phyloP scores from a whole-genome alignment of 2,113 vertebrate species.

The Scartelaos histophorus region DNA sequence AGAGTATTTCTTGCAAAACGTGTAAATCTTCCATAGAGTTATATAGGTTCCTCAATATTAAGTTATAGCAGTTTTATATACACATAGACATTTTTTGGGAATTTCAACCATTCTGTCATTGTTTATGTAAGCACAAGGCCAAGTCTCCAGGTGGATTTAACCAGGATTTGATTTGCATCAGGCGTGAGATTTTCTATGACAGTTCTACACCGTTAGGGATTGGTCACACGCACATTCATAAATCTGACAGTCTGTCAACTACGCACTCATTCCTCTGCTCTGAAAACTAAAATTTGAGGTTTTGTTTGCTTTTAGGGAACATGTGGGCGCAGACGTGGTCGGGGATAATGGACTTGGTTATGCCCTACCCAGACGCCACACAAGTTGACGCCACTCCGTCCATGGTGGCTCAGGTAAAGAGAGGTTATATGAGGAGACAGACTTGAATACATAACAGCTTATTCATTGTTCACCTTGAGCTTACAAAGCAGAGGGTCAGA shows the following conservation, averaged over 20 bases:
- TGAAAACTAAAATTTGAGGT: background rate
- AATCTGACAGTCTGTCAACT: conserved; percentile 43
- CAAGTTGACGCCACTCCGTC: conserved; percentile 91
- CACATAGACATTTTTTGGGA: conserved; percentile 23
- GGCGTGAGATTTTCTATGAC: conserved; percentile 60
- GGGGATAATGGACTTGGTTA: conserved; percentile 86
- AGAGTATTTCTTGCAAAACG: no score
- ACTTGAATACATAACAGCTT: conserved; percentile 14
- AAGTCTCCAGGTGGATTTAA: conserved; percentile 50
- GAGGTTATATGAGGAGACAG: conserved; percentile 6
- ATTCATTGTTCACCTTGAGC: background rate
- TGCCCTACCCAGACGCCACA: conserved; percentile 84
- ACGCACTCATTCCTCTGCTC: conserved; percentile 1
- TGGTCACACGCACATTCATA: conserved; percentile 22
- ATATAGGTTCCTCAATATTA: no score
- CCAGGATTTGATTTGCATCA: conserved; percentile 51
- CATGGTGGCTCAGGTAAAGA: conserved; percentile 86
- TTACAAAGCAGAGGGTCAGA: conserved; percentile 8
- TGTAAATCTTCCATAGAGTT: no score
- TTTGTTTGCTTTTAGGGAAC: conserved; percentile 82
- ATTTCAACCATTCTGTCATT: conserved; percentile 34
- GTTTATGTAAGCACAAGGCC: conserved; percentile 36
- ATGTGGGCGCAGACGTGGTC: conserved; percentile 99
- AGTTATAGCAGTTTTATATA: no score
- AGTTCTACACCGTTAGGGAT: conserved; percentile 43